A percentile compares a stretch with the other conserved stretches of the same genome.
These are phyloP conservation scores for Thrips palmi DNA, from an alignment of 1,140 invertebrate genomes.

Conservation along the genomic window DNA sequence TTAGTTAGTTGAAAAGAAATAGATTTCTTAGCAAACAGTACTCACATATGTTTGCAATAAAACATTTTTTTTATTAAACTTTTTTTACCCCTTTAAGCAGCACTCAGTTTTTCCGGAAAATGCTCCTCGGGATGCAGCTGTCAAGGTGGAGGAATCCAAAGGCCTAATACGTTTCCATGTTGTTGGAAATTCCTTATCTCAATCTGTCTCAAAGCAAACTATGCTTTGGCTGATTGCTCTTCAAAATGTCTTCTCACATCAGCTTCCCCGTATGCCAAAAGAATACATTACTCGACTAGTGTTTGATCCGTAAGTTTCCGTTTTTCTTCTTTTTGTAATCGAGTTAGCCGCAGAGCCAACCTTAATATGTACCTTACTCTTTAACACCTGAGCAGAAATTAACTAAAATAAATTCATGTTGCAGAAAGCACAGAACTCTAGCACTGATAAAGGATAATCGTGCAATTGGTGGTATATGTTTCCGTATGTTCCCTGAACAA, in stretches of 20 bases:
- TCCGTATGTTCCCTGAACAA: conserved; percentile 81
- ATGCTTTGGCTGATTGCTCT: conserved; percentile 86
- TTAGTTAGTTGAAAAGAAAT: conserved; percentile 22
- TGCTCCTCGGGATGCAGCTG: conserved; percentile 74
- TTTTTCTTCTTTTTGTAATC: conserved; percentile 2
- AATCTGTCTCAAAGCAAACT: conserved; percentile 71
- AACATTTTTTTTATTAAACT: background rate
- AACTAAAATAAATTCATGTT: conserved; percentile 16
- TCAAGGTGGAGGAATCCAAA: conserved; percentile 71
- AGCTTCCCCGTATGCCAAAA: conserved; percentile 92
- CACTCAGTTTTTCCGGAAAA: conserved; percentile 60
- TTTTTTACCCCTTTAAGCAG: conserved; percentile 8
- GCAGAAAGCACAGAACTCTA: conserved; percentile 85
- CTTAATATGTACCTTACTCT: background rate
- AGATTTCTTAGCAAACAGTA: background rate
- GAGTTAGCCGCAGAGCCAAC: too few species aligned
- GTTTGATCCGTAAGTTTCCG: conserved; percentile 75
- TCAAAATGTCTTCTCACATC: conserved; percentile 90
- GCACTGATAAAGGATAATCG: conserved; percentile 78
- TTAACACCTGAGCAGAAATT: background rate
- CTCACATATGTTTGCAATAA: background rate
- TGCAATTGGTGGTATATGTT: conserved; percentile 96
- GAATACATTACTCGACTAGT: conserved; percentile 94
- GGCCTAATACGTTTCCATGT: conserved; percentile 88
- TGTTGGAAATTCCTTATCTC: conserved; percentile 78